Evolutionary conservation across 2,888 invertebrate species (phyloP).

Genomic region (Caenorhabditis imperialis): DNA sequence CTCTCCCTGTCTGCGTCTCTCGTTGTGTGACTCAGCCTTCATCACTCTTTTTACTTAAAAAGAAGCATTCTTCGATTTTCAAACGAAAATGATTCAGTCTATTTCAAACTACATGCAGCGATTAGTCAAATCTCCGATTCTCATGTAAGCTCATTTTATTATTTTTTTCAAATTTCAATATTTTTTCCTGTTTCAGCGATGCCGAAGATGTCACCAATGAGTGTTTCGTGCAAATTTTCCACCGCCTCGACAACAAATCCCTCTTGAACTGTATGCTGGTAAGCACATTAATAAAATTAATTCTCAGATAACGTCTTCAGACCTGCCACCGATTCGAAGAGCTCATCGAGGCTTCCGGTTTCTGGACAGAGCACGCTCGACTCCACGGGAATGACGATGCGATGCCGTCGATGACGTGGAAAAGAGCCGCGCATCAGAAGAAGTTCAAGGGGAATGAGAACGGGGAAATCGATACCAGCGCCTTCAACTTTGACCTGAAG

Average conservation of each 20-base stretch:
- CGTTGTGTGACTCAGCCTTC: constrained; percentile 2
- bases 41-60: too few relatives aligned
- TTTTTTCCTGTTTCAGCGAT: constrained; percentile 16
- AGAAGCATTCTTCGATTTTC: not conserved
- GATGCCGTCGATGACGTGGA: constrained; percentile 32
- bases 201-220: constrained; percentile 20
- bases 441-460: constrained; percentile 11
- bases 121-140: not conserved
- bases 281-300: too few relatives aligned
- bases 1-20: constrained; percentile 18
- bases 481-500: constrained; percentile 26
- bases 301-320: constrained; percentile 5
- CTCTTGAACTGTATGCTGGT: constrained; percentile 28
- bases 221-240: constrained; percentile 28
- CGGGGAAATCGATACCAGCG: not conserved
- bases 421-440: constrained; percentile 15
- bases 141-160: constrained; percentile 15
- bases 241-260: constrained; percentile 21
- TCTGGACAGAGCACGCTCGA: constrained; percentile 35
- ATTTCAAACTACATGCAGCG: not conserved
- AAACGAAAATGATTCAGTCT: constrained; percentile 1
- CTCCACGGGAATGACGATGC: not conserved
- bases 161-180: too few relatives aligned
- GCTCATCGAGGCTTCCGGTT: constrained; percentile 13
- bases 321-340: constrained; percentile 22